Conservation (phyloP, 1,140 invertebrate genomes). For the Penaeus vannamei region DNA sequence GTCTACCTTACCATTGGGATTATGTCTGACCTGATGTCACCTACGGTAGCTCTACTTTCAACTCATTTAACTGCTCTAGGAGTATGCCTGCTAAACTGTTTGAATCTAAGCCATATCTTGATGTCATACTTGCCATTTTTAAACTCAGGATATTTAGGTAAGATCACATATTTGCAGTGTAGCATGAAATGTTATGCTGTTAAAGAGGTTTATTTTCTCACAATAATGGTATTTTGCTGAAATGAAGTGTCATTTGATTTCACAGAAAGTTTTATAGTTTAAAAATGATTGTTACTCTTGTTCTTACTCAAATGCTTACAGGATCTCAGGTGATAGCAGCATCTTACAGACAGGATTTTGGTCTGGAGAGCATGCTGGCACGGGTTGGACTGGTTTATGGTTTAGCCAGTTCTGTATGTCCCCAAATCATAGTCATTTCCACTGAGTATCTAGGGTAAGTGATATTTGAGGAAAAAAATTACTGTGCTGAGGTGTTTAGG, state of each 20-base stretch:
- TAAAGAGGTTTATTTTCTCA: too few relatives aligned
- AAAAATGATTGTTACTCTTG: too few relatives aligned
- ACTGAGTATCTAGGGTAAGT: slow-evolving; percentile 10
- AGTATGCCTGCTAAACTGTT: background rate
- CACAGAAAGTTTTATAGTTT: background rate
- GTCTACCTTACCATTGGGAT: slow-evolving; percentile 1
- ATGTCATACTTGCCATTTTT: too few relatives aligned
- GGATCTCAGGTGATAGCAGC: slow-evolving; percentile 27
- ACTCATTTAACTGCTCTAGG: background rate
- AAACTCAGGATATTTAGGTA: too few relatives aligned
- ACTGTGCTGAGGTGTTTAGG: too few relatives aligned
- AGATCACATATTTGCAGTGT: too few relatives aligned
- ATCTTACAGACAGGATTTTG: background rate
- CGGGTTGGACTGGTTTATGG: slow-evolving; percentile 36
- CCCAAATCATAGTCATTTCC: background rate
- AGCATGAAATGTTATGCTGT: too few relatives aligned
- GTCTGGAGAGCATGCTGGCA: slow-evolving; percentile 25
- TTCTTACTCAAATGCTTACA: background rate
- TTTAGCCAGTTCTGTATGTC: slow-evolving; percentile 8
- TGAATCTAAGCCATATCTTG: background rate
- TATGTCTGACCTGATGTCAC: slow-evolving; percentile 37
- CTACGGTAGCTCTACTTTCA: slow-evolving; percentile 25
- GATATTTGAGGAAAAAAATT: too few relatives aligned
- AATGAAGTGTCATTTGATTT: too few relatives aligned
- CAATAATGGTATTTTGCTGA: too few relatives aligned